Evolutionary conservation across 2,888 invertebrate genomes (phyloP).

Genomic region (Chymomyza procnemis): DNA sequence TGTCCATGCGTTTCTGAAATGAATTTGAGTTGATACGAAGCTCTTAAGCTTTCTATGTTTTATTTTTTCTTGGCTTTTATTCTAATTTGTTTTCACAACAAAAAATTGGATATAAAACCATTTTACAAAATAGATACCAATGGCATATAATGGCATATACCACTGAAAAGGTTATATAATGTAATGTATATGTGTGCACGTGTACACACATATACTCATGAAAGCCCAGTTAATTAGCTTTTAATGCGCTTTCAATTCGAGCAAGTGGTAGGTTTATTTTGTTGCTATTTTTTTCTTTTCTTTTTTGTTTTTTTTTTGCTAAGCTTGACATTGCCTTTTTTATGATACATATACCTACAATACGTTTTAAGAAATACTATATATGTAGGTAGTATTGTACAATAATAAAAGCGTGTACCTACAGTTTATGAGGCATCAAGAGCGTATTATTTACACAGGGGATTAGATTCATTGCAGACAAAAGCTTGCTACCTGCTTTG

Average conservation of each 20-base stretch:
- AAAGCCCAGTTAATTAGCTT: background rate
- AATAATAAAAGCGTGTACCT: background rate
- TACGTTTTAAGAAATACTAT: background rate
- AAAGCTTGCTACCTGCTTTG: background rate
- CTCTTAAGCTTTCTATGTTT: too few species aligned
- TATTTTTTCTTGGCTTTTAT: too few species aligned
- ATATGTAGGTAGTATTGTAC: background rate
- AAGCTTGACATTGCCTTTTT: background rate
- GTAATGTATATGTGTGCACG: background rate
- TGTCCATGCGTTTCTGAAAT: too few species aligned
- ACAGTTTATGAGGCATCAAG: background rate
- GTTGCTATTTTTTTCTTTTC: background rate
- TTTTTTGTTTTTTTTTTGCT: too few species aligned
- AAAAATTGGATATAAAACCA: too few species aligned
- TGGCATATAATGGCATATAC: too few species aligned
- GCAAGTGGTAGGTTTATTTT: background rate
- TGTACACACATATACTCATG: background rate
- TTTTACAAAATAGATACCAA: too few species aligned
- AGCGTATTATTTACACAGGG: too few species aligned
- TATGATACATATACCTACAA: background rate
- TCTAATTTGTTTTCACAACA: too few species aligned
- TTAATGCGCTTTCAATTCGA: slow-evolving; percentile 1
- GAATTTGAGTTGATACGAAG: too few species aligned
- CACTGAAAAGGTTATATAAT: background rate
- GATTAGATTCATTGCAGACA: background rate